Base-by-base conservation (phyloP, 1,140 invertebrate genomes). In the Drosophila eugracilis region DNA sequence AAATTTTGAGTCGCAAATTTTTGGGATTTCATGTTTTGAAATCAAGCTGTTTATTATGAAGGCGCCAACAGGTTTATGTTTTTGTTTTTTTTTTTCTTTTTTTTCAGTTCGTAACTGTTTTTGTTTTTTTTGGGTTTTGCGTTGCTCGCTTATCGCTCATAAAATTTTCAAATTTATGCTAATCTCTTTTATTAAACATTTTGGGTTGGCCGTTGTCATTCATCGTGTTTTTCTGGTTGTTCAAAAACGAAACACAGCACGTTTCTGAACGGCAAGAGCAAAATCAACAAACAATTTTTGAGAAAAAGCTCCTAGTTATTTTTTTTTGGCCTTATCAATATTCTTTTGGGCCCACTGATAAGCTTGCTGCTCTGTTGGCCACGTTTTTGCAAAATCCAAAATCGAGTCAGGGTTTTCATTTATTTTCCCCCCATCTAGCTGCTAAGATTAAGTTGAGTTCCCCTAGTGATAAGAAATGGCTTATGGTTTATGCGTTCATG, bases 161-260 rank as follows among this genome's bases (percentile, higher is more conserved):
- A 76, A 80, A 74, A 80, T 66, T 76, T 66, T 47, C 48, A 75
- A 75, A 81, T 77, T 70, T 74, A 67, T 74, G 69, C 65, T 50
- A 71, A 71, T 54, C 47, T 55, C 28, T 60, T 54, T 73, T 28
- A 63, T 58, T 77, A 65, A 54, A 48, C 41, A 48, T 49, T 37
- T 62, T 60, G 37, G 57, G 30, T 52, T 58, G 42, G 45, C 14
- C 44, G 37, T 21, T 67, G 71, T 32, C 36, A 76, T 36, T 75
- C 62, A 45, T 75, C 79, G 53, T 85, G 76, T 85, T 76, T 80
- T 86, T 80, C 80, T 85, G 80, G 72, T 85, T 79, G 62, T 63
- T 4, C n/a, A 10, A 28, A 41, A 28, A 42, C 44, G 55, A 9
- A 39, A 39, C 14, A 47, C 21, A 72, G 69, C 69, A 72, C 69